Conservation (phyloP, 1,140 invertebrate species). For the Notospermus geniculatus region DNA sequence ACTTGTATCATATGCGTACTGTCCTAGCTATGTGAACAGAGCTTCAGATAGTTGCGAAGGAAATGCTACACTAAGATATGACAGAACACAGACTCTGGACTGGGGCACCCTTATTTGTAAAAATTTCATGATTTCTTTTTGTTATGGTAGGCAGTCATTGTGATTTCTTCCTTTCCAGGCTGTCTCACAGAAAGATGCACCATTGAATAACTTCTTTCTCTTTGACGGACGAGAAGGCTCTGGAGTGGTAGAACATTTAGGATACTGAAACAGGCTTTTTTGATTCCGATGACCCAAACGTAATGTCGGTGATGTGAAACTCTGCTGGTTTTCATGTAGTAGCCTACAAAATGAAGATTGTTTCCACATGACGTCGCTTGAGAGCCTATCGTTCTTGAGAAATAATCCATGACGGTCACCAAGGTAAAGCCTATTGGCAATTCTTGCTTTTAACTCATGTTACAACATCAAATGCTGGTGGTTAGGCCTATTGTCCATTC, state of each 20-base stretch:
- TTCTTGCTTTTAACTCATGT: too few species aligned
- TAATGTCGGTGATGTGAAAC: not conserved
- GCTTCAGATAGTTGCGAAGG: too few species aligned
- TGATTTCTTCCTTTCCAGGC: conserved; percentile 45
- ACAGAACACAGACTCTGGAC: not conserved
- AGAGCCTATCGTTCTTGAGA: not conserved
- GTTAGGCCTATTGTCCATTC: too few species aligned
- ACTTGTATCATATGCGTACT: too few species aligned
- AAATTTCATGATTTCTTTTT: not conserved
- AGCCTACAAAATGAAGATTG: not conserved
- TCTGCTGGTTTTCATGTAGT: not conserved
- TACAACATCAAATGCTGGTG: too few species aligned
- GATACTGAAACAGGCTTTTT: conserved; percentile 10
- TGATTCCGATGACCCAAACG: not conserved
- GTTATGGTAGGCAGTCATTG: not conserved
- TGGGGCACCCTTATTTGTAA: not conserved
- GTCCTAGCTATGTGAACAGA: too few species aligned
- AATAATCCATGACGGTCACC: not conserved
- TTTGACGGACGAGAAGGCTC: conserved; percentile 74
- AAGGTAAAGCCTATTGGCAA: not conserved
- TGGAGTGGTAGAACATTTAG: conserved; percentile 66
- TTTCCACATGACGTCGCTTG: not conserved
- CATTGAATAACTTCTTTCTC: conserved; percentile 87
- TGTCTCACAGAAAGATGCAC: conserved; percentile 82
- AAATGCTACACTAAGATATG: too few species aligned